Evolutionary conservation across 2,888 invertebrate genomes (phyloP).

Genomic region (Sesia apiformis): DNA sequence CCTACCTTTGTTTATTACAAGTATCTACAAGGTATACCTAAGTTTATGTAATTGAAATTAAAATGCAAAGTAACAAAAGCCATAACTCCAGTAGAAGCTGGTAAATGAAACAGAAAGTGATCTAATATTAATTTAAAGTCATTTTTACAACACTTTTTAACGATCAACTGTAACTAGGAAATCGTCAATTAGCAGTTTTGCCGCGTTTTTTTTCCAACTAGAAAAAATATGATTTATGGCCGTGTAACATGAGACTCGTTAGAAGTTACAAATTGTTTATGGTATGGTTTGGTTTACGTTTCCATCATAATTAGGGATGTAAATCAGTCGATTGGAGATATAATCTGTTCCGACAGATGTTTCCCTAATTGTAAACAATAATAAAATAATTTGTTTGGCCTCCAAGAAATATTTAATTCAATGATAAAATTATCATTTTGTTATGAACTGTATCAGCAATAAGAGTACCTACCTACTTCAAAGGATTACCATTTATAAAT

Average conservation of each 20-base stretch:
- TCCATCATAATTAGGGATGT: conserved; percentile 5
- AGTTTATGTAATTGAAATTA: too few relatives aligned
- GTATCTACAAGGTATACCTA: too few relatives aligned
- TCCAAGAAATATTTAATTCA: too few relatives aligned
- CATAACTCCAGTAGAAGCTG: too few relatives aligned
- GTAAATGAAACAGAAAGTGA: neutral
- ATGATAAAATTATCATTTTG: too few relatives aligned
- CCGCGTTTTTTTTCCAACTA: conserved; percentile 39
- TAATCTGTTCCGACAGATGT: neutral
- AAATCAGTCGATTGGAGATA: conserved; percentile 2
- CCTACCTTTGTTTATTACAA: too few relatives aligned
- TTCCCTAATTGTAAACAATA: neutral
- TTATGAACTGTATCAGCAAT: too few relatives aligned
- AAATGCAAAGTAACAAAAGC: too few relatives aligned
- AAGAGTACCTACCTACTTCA: too few relatives aligned
- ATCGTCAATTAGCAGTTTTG: conserved; percentile 71
- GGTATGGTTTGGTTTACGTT: conserved; percentile 27
- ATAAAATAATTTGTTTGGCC: too few relatives aligned
- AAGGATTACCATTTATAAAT: too few relatives aligned
- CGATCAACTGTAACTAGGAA: conserved; percentile 39
- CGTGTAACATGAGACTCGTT: conserved; percentile 58
- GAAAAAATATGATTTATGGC: conserved; percentile 66
- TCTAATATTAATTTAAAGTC: neutral
- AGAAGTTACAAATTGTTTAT: conserved; percentile 64
- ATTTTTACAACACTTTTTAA: neutral